Conservation (phyloP, 2,113 vertebrate species). For the Herpailurus yagouaroundi region DNA sequence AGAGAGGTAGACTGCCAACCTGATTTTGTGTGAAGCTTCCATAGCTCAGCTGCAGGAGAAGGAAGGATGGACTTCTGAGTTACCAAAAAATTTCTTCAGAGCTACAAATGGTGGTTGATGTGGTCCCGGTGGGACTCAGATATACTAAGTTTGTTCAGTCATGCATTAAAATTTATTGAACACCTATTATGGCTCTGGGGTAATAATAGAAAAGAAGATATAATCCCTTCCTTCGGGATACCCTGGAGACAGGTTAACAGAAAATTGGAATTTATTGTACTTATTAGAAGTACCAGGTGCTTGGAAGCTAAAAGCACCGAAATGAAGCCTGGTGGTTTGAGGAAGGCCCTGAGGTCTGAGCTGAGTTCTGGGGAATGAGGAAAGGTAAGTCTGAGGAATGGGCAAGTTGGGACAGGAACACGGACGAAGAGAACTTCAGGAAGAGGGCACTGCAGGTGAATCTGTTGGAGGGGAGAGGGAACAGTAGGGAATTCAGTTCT, state of each 20-base stretch:
- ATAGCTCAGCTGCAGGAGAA: neutral
- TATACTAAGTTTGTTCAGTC: neutral
- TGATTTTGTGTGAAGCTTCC: neutral
- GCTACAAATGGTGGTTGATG: neutral
- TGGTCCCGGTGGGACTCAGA: neutral
- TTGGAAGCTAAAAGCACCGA: neutral
- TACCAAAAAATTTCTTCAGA: neutral
- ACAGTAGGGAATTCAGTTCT: neutral
- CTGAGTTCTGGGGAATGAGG: neutral
- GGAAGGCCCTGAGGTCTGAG: neutral
- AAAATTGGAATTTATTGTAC: neutral
- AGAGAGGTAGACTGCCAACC: neutral
- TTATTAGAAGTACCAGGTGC: neutral
- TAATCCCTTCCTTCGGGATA: neutral
- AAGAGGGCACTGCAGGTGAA: neutral
- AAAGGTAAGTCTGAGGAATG: neutral
- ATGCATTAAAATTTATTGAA: neutral
- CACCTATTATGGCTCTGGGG: neutral
- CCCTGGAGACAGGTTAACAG: neutral
- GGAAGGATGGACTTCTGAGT: neutral
- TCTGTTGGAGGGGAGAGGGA: neutral
- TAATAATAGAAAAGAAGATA: neutral
- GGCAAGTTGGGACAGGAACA: too few species aligned
- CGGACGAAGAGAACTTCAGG: neutral
- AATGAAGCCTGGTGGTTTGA: neutral